Base-by-base conservation (phyloP, 2,888 invertebrate genomes). In the Acrobasis suavella region DNA sequence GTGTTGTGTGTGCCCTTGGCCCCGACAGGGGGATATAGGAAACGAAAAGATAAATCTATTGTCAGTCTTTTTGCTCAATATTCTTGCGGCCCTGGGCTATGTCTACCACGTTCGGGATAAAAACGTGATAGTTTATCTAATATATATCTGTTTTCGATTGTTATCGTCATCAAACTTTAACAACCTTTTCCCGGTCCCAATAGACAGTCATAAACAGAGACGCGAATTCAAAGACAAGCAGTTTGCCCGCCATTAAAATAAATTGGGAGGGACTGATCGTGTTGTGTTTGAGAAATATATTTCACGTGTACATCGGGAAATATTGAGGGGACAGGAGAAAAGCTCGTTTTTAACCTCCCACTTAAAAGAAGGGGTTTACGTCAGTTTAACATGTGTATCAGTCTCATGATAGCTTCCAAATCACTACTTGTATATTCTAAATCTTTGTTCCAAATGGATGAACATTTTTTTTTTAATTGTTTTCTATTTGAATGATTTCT, bases 291-390 rank as follows among this genome's bases (percentile, higher is more conserved):
- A 17, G 42, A 56, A 56, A 56, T 54, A 50, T 22, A 22, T 22
- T 22, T 22, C 22, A 60, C 58, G 67, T 56, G 63, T 75, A 42
- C 42, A 42, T 46, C 2, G 0, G 14, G 7, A 46, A 46, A 46
- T n/a, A 46, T 14, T 7, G n/a, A 46, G n/a, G n/a, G n/a, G 14
- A 46, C 7, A 46, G 46, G n/a, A 46, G 14, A n/a, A 46, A n/a
- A 46, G 5, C 46, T 46, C 46, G 12, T 5, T 14, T 14, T 42
- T 7, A 32, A 32, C 32, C 32, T 8, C 32, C 32, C 42, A 42
- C 14, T 3, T 46, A 7, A 46, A 12, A 14, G 10, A 2, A n/a
- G 5, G 7, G 46, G n/a, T 6, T 46, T 46, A 46, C 1, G 7
- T 42, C 42, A 5, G 8, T 32, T 42, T 12, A 1, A 10, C 9